A percentile compares a stretch with the other conserved stretches of the same genome.
These are phyloP conservation scores for Otolemur garnettii DNA, from an alignment of 2,113 vertebrate genomes.

Conservation along the genomic window DNA sequence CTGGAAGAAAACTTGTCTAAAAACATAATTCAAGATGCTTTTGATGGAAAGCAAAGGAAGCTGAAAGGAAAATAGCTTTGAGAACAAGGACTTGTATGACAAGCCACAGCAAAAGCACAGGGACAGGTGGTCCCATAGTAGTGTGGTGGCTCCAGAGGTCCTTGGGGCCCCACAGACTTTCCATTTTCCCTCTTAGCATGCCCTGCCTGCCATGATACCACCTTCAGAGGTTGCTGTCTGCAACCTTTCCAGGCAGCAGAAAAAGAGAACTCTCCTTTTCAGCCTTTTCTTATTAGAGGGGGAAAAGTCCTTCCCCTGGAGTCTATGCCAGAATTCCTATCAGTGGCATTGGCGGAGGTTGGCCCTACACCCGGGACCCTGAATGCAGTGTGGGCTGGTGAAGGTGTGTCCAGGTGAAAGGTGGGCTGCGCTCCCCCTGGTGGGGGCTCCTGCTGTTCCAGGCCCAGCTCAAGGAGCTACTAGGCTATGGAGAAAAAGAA, in stretches of 20 bases:
- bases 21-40: neutral
- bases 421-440: neutral
- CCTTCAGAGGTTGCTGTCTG: neutral
- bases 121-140: neutral
- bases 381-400: neutral
- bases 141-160: neutral
- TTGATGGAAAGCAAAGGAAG: neutral
- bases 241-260: neutral
- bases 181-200: too few relatives aligned
- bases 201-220: too few relatives aligned
- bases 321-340: neutral
- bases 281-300: neutral
- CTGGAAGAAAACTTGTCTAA: neutral
- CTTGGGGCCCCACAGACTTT: neutral
- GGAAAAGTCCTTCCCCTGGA: neutral
- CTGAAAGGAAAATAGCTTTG: neutral
- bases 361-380: neutral
- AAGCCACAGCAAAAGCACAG: neutral
- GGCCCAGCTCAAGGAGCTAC: neutral
- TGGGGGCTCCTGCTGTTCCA: neutral
- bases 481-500: neutral
- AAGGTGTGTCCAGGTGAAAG: neutral
- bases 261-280: neutral
- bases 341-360: neutral
- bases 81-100: neutral